Conservation (phyloP, 2,888 invertebrate species). For the Pimpla rufipes region DNA sequence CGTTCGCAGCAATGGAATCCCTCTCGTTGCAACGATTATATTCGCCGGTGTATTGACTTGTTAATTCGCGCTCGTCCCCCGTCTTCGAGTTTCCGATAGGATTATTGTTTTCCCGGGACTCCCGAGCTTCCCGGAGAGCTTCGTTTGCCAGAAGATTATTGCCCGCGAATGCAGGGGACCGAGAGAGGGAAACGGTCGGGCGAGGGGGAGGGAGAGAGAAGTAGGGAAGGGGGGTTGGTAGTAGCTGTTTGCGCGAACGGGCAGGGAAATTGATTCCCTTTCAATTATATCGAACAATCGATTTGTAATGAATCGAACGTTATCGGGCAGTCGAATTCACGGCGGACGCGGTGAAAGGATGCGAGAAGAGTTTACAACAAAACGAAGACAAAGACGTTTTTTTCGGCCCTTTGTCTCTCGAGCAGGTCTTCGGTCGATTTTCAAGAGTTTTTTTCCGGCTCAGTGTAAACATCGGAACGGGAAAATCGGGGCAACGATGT, state of each 20-base stretch:
- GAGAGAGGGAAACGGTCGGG: not conserved
- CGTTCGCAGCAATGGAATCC: conserved; percentile 48
- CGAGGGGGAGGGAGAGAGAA: not conserved
- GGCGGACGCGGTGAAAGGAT: not conserved
- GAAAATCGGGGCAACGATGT: no score
- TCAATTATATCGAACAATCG: conserved; percentile 58
- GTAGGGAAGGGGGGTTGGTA: not conserved
- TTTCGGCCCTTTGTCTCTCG: not conserved
- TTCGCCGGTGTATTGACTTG: conserved; percentile 77
- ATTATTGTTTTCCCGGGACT: conserved; percentile 64
- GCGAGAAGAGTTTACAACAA: not conserved
- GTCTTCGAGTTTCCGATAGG: conserved; percentile 64
- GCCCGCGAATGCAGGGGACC: conserved; percentile 35
- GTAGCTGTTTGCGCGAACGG: conserved; percentile 25
- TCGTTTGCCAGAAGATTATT: conserved; percentile 64
- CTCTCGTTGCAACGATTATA: conserved; percentile 76
- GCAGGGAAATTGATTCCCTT: conserved; percentile 55
- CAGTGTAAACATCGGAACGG: not conserved
- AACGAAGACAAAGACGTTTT: not conserved
- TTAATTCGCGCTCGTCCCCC: conserved; percentile 73
- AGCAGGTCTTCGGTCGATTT: not conserved
- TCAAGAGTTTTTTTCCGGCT: not conserved
- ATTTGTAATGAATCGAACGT: conserved; percentile 42
- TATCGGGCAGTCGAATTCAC: conserved; percentile 26
- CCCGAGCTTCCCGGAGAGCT: conserved; percentile 35